These are phyloP conservation scores for Noctua comes DNA, from an alignment of 2,888 invertebrate species.

Conservation along the genomic window DNA sequence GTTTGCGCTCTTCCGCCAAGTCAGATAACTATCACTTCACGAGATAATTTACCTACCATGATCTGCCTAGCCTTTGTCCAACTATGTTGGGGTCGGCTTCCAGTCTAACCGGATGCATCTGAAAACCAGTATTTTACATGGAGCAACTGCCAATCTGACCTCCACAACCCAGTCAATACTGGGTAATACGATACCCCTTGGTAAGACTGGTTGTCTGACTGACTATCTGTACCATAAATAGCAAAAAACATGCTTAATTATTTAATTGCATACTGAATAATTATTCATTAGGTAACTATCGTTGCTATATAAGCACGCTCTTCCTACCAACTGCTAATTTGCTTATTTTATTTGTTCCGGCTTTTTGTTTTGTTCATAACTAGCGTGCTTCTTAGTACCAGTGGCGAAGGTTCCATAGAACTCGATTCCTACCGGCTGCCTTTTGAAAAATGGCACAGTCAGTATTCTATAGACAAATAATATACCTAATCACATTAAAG, in stretches of 20 bases:
- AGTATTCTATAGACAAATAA: too few relatives aligned
- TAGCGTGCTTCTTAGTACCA: not conserved
- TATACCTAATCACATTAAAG: too few relatives aligned
- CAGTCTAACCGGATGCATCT: not conserved
- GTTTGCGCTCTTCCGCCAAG: conserved; percentile 5
- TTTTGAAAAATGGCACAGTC: too few relatives aligned
- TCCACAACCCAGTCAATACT: not conserved
- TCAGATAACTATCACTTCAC: not conserved
- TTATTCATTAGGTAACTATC: not conserved
- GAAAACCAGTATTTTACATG: not conserved
- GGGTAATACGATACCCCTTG: not conserved
- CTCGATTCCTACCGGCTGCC: too few relatives aligned
- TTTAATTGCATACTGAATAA: not conserved
- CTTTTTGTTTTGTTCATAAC: not conserved
- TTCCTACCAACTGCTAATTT: not conserved
- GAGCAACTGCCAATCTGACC: not conserved
- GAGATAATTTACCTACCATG: not conserved
- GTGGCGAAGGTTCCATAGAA: too few relatives aligned
- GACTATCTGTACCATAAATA: not conserved
- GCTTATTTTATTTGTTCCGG: not conserved
- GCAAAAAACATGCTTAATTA: not conserved
- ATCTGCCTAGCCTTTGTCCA: not conserved
- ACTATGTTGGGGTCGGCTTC: not conserved
- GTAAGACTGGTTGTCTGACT: not conserved
- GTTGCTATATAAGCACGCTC: not conserved